Base-by-base conservation (phyloP, 2,888 invertebrate genomes). In the Drosophila fungiperda region DNA sequence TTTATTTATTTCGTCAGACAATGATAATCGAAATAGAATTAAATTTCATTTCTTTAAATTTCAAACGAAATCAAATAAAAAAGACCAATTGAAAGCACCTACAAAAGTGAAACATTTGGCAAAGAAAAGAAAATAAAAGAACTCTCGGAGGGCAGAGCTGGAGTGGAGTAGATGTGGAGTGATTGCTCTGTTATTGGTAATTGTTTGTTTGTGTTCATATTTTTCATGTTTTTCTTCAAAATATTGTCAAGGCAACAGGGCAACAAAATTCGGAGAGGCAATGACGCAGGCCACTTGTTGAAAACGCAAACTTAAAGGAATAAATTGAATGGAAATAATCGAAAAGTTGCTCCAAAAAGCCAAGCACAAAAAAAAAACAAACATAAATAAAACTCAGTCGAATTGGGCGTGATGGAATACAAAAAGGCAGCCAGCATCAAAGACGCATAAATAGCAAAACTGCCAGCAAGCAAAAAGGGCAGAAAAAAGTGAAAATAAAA, bases 261-360 rank as follows among this genome's bases (percentile, higher is more conserved):
- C 17, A 15, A 40, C 17, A 15, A 40, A 15, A 40, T 15, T 32
- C 2, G 26, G 40, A 26, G 3, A 11, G 49, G 45, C 58, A 42
- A 40, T 26, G 40, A 26, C 2, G 26, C 15, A 23, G 45, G 62
- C 65, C 75, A 78, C 77, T 77, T 77, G 77, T 77, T 78, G 70
- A 54, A 54, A 78, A 50, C 49, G 38, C 62, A 50, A 58, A 35
- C 63, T 58, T 64, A 77, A 67, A 72, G 67, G 75, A 78, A 33
- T 70, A 78, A 77, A 71, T 77, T 71, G 77, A 78, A 77, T 75
- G 78, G 78, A 77, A 78, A 58, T 75, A 77, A 77, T 74, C 70
- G 75, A 74, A 78, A 78, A 70, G 64, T 74, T 77, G 54, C 58
- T 35, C 38, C 55, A 60, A 74, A 73, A 65, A 54, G 50, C 20